These are phyloP conservation scores for Barnardius zonarius DNA, from an alignment of 2,113 vertebrate species.

Conservation along the genomic window DNA sequence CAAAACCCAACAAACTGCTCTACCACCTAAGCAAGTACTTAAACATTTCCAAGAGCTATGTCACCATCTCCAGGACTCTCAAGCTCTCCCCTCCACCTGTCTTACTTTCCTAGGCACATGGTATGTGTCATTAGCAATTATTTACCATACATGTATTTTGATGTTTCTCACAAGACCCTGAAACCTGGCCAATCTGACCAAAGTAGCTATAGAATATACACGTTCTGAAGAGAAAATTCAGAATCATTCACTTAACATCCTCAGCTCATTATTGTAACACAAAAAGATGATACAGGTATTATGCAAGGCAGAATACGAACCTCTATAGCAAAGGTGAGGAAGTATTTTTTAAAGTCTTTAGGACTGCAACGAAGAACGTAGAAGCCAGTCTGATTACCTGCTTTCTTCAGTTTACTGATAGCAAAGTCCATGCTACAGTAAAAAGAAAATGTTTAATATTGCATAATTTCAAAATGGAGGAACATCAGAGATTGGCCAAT, in stretches of 20 bases:
- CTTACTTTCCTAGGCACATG: neutral
- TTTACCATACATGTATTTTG: neutral
- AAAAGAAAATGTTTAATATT: conserved; percentile 24
- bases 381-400: conserved; percentile 87
- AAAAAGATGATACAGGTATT: neutral
- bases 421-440: conserved; percentile 90
- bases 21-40: neutral
- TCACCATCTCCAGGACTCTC: neutral
- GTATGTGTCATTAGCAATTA: neutral
- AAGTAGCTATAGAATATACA: neutral
- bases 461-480: neutral
- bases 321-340: conserved; percentile 93
- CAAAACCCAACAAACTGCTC: fast-evolving
- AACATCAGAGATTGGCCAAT: neutral
- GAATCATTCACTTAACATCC: neutral
- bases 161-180: neutral
- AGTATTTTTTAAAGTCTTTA: conserved; percentile 93
- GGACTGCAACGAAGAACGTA: conserved; percentile 94
- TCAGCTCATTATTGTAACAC: neutral
- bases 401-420: conserved; percentile 85
- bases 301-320: conserved; percentile 75
- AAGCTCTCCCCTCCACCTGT: neutral
- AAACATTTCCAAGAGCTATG: neutral
- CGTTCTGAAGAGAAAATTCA: neutral
- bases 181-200: neutral